Evolutionary conservation across 1,140 invertebrate genomes (phyloP), one percentile per base, ranked within the genome.

Genomic region (Aporrectodea caliginosa): DNA sequence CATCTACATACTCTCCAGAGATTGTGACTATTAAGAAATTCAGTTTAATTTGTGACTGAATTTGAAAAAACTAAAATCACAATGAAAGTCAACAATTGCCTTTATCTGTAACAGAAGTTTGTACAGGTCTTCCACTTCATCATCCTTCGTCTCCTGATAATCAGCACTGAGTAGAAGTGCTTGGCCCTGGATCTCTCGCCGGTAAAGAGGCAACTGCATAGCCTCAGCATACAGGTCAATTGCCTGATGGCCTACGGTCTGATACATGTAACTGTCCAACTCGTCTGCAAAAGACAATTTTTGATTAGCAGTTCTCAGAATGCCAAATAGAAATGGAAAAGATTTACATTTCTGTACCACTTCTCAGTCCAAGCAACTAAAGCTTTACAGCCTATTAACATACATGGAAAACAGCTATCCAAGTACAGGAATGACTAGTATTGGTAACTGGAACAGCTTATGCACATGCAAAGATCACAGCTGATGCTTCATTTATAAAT

Each of bases 111-210:
- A 90, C 35, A 99, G 89, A 33, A 99, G 91, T 80, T 92, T 90
- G 88, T 93, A 98, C 30, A 99, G 90, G 91, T 99, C 98, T 90
- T 99, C 98, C n/a, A 99, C 98, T 91, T 99, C 98, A 92, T 99
- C 98, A 73, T 93, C 92, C 43, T 93, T 94, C 79, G 93, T 93
- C 72, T 83, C 82, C 2, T 91, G 90, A 89, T 99, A 99, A 83
- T 94, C 91, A 89, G 92, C 93, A 27, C 93, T 93, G 43, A 89
- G 92, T 91, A 89, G 92, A 89, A 87, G 87, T 34, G 95, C 93
- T 82, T 91, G 91, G 34, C 97, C 97, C 85, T 91, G 90, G 69
- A 98, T 99, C 72, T 90, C 89, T 43, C 85, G 82, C 83, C 94
- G 90, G 87, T 94, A 99, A 2, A 99, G 88, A 16, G 97, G 97